Evolutionary conservation across 2,797 vertebrate species (phyloP).

Genomic region (Remorina albescens): DNA sequence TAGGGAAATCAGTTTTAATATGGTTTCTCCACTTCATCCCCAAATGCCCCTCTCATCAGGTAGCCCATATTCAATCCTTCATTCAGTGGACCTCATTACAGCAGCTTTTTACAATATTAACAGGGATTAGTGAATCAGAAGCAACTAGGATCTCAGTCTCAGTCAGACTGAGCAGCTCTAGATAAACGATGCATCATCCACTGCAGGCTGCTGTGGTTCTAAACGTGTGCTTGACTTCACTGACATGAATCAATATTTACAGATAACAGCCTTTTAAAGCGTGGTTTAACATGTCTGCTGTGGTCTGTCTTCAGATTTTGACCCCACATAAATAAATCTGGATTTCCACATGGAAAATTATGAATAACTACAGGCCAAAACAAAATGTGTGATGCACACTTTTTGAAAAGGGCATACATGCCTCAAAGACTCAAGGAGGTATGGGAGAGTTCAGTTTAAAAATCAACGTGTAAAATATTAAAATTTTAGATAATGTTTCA

Average conservation of each 20-base stretch:
- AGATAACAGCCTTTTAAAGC: neutral
- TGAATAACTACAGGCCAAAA: neutral
- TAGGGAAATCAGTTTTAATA: conserved; percentile 25
- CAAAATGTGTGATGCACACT: neutral
- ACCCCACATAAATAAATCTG: neutral
- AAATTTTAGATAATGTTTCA: neutral
- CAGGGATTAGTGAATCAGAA: conserved; percentile 48
- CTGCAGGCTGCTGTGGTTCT: neutral
- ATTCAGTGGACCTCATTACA: conserved; percentile 13
- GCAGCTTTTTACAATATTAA: conserved; percentile 43
- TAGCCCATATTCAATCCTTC: conserved; percentile 45
- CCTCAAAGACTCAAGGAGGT: neutral
- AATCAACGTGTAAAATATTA: neutral
- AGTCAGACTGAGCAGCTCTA: conserved; percentile 19
- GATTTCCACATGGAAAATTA: neutral
- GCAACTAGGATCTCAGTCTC: conserved; percentile 32
- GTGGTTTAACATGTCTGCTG: neutral
- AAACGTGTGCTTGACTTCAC: neutral
- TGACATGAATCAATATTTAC: neutral
- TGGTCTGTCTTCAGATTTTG: neutral
- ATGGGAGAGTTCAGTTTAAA: neutral
- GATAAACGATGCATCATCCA: neutral
- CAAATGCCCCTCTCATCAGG: conserved; percentile 52
- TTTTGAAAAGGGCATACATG: neutral
- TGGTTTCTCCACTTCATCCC: conserved; percentile 18